Evolutionary conservation across 2,113 vertebrate species (phyloP), one percentile per base, ranked within the genome.

Genomic region (Prochilodus magdalenae): DNA sequence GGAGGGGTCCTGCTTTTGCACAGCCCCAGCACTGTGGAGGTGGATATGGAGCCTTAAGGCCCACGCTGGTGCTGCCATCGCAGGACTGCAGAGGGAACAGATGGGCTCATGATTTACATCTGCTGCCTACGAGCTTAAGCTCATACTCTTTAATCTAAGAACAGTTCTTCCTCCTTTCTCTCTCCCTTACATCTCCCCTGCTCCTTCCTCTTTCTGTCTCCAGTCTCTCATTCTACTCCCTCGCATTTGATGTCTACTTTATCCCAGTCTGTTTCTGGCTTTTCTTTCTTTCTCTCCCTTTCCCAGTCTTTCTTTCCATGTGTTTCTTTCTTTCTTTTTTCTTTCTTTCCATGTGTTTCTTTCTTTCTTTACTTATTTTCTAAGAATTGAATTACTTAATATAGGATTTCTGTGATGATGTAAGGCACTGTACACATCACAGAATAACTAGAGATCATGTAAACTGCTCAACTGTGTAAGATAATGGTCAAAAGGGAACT

Each of bases 41-140:
- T 24, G 77, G 79, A 82, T 79, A 49, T 40, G 26, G 29, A 65
- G 69, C 79, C 72, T 62, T 62, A 73, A 83, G 79, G 76, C 81
- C 77, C 82, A 73, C 26, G 15, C 65, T 74, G 78, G 85, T 49
- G 78, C 79, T n/a, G 55, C 49, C 69, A 30, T 51, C 75, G 30
- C 81, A 80, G 77, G 67, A 77, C 77, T 74, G 81, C 51, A 22
- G 79, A 79, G 76, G 67, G 79, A 86, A 86, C 77, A 80, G 76
- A 86, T 84, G 82, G 77, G 74, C 51, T 18, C 55, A 76, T 88
- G 82, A 79, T 84, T 77, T 84, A 79, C 84, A 86, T 77, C 82
- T 78, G 69, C 80, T 78, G 71, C 75, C 73, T 72, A 83, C 82
- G 40, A 83, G 66, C 26, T 75, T 74, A 16, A 80, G 77, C 79